These are phyloP conservation scores for Limnephilus lunatus DNA, from an alignment of 2,888 invertebrate genomes.

Conservation along the genomic window DNA sequence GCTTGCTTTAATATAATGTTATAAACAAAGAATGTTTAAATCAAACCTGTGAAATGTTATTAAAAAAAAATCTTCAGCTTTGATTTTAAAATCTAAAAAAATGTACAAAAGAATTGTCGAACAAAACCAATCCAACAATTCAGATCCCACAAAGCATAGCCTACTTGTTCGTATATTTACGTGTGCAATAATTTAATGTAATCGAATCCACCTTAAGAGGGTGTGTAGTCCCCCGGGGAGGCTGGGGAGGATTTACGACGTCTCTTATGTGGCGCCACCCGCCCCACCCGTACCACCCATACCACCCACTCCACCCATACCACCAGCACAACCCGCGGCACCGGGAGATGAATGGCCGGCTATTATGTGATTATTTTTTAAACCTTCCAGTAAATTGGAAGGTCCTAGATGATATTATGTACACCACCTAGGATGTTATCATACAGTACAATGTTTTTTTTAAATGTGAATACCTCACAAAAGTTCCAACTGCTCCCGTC, in stretches of 20 bases:
- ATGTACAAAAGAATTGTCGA: background rate
- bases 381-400: slow-evolving; percentile 28
- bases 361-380: slow-evolving; percentile 43
- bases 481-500: too few relatives aligned
- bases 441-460: too few relatives aligned
- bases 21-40: background rate
- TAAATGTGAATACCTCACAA: too few relatives aligned
- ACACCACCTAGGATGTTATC: background rate
- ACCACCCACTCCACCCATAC: too few relatives aligned
- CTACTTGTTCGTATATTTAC: background rate
- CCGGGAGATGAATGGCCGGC: slow-evolving; percentile 37
- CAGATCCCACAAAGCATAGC: background rate
- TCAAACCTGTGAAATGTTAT: background rate
- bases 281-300: background rate
- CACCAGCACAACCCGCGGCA: slow-evolving; percentile 19
- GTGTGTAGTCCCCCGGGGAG: slow-evolving; percentile 43
- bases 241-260: slow-evolving; percentile 48
- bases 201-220: slow-evolving; percentile 53
- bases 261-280: slow-evolving; percentile 44
- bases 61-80: background rate
- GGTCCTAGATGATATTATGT: background rate
- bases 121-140: background rate
- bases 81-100: background rate
- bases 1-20: too few relatives aligned
- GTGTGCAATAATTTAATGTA: slow-evolving; percentile 49